These are phyloP conservation scores for Rhagophthalmus giganteus DNA, from an alignment of 2,888 invertebrate species.

Conservation along the genomic window DNA sequence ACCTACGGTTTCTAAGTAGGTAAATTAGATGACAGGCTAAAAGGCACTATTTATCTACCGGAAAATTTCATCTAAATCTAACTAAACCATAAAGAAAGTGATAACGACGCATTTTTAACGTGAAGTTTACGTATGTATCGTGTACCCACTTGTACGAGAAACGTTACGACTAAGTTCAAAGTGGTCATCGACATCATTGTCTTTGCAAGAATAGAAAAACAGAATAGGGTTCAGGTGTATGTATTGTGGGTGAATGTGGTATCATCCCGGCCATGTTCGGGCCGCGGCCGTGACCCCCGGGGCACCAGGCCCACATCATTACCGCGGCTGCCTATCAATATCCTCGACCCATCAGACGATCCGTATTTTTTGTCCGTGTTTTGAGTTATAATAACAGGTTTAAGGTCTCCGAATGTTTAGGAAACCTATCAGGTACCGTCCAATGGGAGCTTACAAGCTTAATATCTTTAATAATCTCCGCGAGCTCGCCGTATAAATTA, in stretches of 20 bases:
- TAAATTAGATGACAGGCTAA: no score
- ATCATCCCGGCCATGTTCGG: constrained; percentile 30
- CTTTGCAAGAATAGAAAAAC: not conserved
- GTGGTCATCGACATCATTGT: not conserved
- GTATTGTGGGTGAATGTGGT: constrained; percentile 8
- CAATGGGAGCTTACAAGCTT: constrained; percentile 43
- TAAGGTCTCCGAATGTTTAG: constrained; percentile 43
- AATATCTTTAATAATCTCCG: constrained; percentile 50
- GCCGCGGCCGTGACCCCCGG: constrained; percentile 38
- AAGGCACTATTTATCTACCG: no score
- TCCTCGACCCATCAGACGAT: constrained; percentile 35
- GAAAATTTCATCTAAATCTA: no score
- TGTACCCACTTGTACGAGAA: no score
- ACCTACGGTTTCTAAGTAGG: no score
- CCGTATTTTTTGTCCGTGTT: constrained; percentile 43
- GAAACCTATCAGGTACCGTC: constrained; percentile 40
- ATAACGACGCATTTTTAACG: no score
- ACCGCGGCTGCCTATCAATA: constrained; percentile 38
- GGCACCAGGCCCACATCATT: constrained; percentile 37
- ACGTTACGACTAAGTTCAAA: not conserved
- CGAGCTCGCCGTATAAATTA: constrained; percentile 49
- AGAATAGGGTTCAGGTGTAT: not conserved
- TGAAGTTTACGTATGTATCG: no score
- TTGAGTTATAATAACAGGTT: constrained; percentile 51
- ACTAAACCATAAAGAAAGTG: no score